These are phyloP conservation scores for Criorhina ranunculi DNA, from an alignment of 2,888 invertebrate genomes.

Conservation along the genomic window DNA sequence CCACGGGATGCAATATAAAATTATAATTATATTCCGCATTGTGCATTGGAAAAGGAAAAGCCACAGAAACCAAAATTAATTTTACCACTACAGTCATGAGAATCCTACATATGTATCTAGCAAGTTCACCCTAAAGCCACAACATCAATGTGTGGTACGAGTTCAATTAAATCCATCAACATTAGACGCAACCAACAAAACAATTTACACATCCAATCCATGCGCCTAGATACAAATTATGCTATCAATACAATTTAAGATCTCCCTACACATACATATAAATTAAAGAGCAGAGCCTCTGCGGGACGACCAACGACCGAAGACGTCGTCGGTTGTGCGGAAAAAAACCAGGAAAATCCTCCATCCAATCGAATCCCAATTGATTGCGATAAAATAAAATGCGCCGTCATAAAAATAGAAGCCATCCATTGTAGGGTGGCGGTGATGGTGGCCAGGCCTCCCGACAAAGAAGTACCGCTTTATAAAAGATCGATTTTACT, in stretches of 20 bases:
- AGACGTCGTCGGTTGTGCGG: not conserved
- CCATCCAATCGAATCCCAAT: constrained; percentile 59
- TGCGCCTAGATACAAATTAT: constrained; percentile 28
- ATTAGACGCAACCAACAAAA: constrained; percentile 23
- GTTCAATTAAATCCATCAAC: constrained; percentile 60
- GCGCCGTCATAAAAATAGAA: constrained; percentile 53
- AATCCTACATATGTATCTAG: not conserved
- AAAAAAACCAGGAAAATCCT: constrained; percentile 29
- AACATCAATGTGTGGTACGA: constrained; percentile 15
- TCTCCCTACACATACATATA: constrained; percentile 26
- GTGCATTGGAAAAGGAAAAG: not conserved
- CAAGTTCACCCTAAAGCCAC: constrained; percentile 15
- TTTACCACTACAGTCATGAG: not conserved
- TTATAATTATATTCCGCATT: too few relatives aligned
- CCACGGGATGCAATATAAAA: too few relatives aligned
- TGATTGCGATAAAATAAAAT: constrained; percentile 52
- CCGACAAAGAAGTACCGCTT: not conserved
- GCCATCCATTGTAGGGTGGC: constrained; percentile 20
- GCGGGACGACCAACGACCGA: not conserved
- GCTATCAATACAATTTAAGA: constrained; percentile 48
- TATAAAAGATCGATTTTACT: constrained; percentile 34
- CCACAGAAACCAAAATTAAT: constrained; percentile 11
- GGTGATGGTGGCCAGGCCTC: too few relatives aligned
- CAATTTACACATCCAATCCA: constrained; percentile 10
- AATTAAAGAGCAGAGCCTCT: constrained; percentile 24